phyloP scores from a whole-genome alignment of 2,888 invertebrate genomes.

The Mythimna loreyi region DNA sequence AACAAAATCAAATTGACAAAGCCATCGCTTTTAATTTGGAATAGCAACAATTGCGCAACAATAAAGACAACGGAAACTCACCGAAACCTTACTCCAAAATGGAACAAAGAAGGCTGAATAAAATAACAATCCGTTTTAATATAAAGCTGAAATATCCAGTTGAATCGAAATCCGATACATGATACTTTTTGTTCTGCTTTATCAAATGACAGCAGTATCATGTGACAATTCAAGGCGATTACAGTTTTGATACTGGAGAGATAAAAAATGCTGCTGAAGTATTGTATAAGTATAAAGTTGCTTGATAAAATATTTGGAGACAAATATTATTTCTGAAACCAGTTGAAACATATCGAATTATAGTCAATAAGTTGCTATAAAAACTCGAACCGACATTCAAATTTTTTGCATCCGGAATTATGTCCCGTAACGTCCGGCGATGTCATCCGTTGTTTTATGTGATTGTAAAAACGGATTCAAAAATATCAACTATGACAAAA shows the following conservation, averaged over 20 bases:
- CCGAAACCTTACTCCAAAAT: conserved; percentile 43
- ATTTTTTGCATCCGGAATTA: conserved; percentile 71
- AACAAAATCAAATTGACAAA: conserved; percentile 3
- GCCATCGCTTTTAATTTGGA: conserved; percentile 20
- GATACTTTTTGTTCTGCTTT: conserved; percentile 68
- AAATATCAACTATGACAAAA: conserved; percentile 49
- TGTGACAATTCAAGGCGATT: conserved; percentile 76
- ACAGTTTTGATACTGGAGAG: conserved; percentile 65
- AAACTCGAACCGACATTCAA: conserved; percentile 56
- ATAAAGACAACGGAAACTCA: conserved; percentile 31
- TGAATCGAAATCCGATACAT: conserved; percentile 63
- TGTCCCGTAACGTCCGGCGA: conserved; percentile 74
- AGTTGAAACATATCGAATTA: conserved; percentile 50
- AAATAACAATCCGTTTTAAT: conserved; percentile 55
- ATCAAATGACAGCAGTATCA: conserved; percentile 72
- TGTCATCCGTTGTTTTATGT: conserved; percentile 69
- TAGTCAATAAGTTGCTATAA: conserved; percentile 48
- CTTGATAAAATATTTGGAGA: conserved; percentile 33
- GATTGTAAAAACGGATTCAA: conserved; percentile 55
- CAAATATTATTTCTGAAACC: conserved; percentile 32
- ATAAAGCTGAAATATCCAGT: conserved; percentile 53
- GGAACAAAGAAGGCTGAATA: conserved; percentile 53
- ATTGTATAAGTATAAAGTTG: conserved; percentile 27
- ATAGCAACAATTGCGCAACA: conserved; percentile 36
- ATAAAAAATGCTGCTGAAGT: conserved; percentile 48